Conservation (phyloP, 2,888 invertebrate species). For the Sipunculus nudus region DNA sequence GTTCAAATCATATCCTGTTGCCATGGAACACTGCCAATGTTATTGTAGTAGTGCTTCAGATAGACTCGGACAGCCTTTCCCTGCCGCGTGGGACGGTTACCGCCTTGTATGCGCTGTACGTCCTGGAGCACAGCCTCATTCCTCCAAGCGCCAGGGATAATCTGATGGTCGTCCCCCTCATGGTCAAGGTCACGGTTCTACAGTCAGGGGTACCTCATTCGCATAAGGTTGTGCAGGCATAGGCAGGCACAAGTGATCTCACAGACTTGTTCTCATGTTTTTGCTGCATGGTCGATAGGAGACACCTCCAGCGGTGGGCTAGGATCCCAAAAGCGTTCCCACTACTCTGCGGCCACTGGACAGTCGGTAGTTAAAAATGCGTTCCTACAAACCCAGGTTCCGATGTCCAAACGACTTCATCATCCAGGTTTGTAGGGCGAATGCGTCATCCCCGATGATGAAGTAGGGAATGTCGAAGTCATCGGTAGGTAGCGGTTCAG, state of each 20-base stretch:
- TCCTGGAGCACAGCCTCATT: slow-evolving; percentile 14
- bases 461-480: no score
- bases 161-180: slow-evolving; percentile 20
- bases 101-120: slow-evolving; percentile 7
- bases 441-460: no score
- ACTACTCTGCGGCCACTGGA: no score
- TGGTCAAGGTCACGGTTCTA: slow-evolving; percentile 19
- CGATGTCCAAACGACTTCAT: no score
- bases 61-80: background rate
- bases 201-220: slow-evolving; percentile 21
- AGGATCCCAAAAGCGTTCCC: no score
- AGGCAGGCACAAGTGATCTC: slow-evolving; percentile 22
- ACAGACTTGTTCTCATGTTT: background rate
- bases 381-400: no score
- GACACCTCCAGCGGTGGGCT: no score
- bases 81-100: slow-evolving; percentile 2
- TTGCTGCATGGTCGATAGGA: slow-evolving; percentile 8
- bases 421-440: no score
- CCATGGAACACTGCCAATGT: slow-evolving; percentile 1
- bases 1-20: slow-evolving; percentile 4
- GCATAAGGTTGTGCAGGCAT: slow-evolving; percentile 32
- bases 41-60: slow-evolving; percentile 8
- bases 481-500: no score
- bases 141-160: slow-evolving; percentile 34
- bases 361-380: no score